These are phyloP conservation scores for Syrista parreyssii DNA, from an alignment of 2,888 invertebrate species.

Conservation along the genomic window DNA sequence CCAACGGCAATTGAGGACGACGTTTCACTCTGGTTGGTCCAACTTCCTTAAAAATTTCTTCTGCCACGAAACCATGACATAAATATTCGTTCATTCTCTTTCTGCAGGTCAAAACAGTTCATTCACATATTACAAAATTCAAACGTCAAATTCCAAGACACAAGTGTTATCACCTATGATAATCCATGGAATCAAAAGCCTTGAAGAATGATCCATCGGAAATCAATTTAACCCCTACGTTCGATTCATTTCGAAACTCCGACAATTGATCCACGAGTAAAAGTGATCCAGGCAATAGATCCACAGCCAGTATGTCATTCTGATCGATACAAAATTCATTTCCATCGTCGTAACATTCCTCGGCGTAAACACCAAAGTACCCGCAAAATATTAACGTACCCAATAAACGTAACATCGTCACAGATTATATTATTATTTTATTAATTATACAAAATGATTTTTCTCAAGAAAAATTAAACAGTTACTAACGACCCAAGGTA, in stretches of 20 bases:
- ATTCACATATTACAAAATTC: neutral
- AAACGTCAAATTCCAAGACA: neutral
- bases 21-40: constrained; percentile 64
- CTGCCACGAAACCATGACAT: constrained; percentile 79
- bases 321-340: constrained; percentile 67
- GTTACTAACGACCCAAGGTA: neutral
- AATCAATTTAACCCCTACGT: constrained; percentile 21
- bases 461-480: neutral
- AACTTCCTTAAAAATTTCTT: constrained; percentile 78
- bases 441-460: neutral
- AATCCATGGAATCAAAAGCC: constrained; percentile 75
- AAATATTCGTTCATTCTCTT: constrained; percentile 84
- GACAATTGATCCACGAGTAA: constrained; percentile 66
- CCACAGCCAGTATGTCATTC: constrained; percentile 77
- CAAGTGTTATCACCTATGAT: constrained; percentile 71
- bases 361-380: constrained; percentile 12
- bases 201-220: constrained; percentile 72
- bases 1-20: constrained; percentile 63
- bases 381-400: neutral
- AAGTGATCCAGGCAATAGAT: constrained; percentile 75
- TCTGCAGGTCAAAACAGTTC: constrained; percentile 62
- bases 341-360: constrained; percentile 60
- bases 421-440: neutral
- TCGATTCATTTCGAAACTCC: neutral
- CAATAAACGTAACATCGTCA: neutral